These are phyloP conservation scores for Parnassius orleans DNA, from an alignment of 2,888 invertebrate species.

Conservation along the genomic window DNA sequence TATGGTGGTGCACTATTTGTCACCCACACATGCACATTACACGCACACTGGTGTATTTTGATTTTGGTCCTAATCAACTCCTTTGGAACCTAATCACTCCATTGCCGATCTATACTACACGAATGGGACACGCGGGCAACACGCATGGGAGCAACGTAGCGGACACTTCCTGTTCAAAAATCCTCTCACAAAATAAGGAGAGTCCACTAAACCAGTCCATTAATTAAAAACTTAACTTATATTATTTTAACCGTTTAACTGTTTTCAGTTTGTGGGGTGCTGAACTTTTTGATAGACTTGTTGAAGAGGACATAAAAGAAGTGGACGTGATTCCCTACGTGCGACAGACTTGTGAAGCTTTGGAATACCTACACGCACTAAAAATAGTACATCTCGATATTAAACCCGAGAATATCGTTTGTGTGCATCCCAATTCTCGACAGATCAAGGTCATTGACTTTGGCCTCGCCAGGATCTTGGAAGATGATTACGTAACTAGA, in stretches of 20 bases:
- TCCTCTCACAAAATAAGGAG: too few species aligned
- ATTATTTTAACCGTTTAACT: background rate
- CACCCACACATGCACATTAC: too few species aligned
- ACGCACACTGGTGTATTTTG: too few species aligned
- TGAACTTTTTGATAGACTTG: conserved; percentile 95
- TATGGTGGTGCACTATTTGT: too few species aligned
- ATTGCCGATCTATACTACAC: too few species aligned
- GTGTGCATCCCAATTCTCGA: conserved; percentile 90
- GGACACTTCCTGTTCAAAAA: too few species aligned
- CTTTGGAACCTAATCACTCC: too few species aligned
- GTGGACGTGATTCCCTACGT: conserved; percentile 88
- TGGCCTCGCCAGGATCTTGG: conserved; percentile 84
- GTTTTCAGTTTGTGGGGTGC: conserved; percentile 92
- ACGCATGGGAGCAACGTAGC: too few species aligned
- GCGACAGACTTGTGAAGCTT: conserved; percentile 94
- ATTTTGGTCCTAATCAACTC: too few species aligned
- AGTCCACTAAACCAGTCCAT: too few species aligned
- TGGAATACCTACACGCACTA: conserved; percentile 92
- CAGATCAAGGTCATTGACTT: conserved; percentile 97
- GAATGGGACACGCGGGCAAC: too few species aligned
- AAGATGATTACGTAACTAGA: conserved; percentile 27
- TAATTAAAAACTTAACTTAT: background rate
- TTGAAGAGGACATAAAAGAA: conserved; percentile 91
- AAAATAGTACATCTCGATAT: conserved; percentile 94
- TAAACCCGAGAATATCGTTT: conserved; percentile 98